Percentiles rank a stretch among this genome's conserved stretches.
These are phyloP conservation scores for Lasioglossum baleicum DNA, from an alignment of 1,140 invertebrate species.

Conservation along the genomic window DNA sequence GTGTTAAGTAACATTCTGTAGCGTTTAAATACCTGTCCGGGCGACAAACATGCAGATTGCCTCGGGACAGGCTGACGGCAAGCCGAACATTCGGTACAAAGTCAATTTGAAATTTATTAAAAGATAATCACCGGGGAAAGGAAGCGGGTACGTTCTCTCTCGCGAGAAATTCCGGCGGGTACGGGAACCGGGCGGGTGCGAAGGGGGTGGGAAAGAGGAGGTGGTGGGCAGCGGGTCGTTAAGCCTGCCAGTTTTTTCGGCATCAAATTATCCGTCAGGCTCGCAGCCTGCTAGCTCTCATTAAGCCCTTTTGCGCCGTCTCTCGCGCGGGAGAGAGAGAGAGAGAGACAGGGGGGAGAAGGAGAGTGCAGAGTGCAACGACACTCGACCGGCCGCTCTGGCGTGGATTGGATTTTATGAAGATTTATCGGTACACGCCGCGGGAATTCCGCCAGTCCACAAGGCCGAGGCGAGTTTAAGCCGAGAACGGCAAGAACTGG, in stretches of 20 bases:
- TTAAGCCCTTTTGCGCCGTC: conserved; percentile 31
- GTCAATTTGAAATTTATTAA: conserved; percentile 3
- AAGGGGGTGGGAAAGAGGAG: not conserved
- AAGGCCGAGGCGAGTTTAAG: conserved; percentile 16
- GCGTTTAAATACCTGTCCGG: no score
- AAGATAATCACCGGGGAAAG: conserved; percentile 10
- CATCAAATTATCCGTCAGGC: conserved; percentile 37
- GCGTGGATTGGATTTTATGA: conserved; percentile 54
- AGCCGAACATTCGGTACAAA: not conserved
- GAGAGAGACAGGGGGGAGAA: not conserved
- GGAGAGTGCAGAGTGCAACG: conserved; percentile 19
- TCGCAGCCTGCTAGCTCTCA: conserved; percentile 30
- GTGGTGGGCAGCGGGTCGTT: not conserved
- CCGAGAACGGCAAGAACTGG: not conserved
- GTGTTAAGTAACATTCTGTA: no score
- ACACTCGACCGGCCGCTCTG: conserved; percentile 26
- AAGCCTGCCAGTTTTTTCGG: conserved; percentile 36
- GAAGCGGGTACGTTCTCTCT: not conserved
- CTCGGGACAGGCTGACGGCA: no score
- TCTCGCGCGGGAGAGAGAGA: not conserved
- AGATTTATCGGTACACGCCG: conserved; percentile 55
- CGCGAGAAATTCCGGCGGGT: conserved; percentile 4
- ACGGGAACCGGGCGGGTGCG: no score
- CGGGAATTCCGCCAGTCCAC: conserved; percentile 32
- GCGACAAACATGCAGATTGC: no score